Evolutionary conservation across 2,797 vertebrate species (phyloP), one percentile per base, ranked within the genome.

Genomic region (Lepidocolaptes lacrymiger): DNA sequence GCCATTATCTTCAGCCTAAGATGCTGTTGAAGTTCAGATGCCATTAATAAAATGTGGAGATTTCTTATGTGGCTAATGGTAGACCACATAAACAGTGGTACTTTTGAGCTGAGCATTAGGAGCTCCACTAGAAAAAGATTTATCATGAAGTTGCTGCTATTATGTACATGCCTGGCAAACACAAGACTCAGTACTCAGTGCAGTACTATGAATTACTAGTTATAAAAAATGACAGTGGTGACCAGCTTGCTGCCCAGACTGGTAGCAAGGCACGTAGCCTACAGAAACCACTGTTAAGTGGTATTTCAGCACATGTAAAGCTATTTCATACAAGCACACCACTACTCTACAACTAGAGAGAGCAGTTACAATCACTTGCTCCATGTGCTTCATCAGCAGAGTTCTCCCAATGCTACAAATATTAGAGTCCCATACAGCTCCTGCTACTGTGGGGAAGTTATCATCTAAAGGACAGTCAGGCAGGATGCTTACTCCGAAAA

Each of bases 1-100:
- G 41, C 74, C 81, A 87, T 88, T 94, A 85, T 56, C 91, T 93
- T 92, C 63, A 95, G 77, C 58, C 94, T 79, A 91, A 95, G 58
- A 71, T 77, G 52, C n/a, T 82, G 66, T 36, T 92, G 88, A 97
- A 97, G 94, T 94, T 97, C 95, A 96, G 78, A 96, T 95, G 91
- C 73, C 88, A 91, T 95, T 91, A 96, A 95, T 92, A 95, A 96
- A 97, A 91, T 2, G 56, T 37, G 27, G 39, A 63, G 55, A 95
- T 90, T 97, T 91, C 85, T 95, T 73, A 85, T 5, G 56, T 18
- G 67, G 84, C 89, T 94, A 92, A 93, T 75, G 68, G 95, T 48
- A 94, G 94, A 95, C 67, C 80, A 88, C 39, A 2, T 62, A 84
- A 93, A 72, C 15, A 86, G 63, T 34, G 44, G 51, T 91, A 91